Evolutionary conservation across 2,888 invertebrate species (phyloP), one percentile per base, ranked within the genome.

Genomic region (Xiphydria camelus): DNA sequence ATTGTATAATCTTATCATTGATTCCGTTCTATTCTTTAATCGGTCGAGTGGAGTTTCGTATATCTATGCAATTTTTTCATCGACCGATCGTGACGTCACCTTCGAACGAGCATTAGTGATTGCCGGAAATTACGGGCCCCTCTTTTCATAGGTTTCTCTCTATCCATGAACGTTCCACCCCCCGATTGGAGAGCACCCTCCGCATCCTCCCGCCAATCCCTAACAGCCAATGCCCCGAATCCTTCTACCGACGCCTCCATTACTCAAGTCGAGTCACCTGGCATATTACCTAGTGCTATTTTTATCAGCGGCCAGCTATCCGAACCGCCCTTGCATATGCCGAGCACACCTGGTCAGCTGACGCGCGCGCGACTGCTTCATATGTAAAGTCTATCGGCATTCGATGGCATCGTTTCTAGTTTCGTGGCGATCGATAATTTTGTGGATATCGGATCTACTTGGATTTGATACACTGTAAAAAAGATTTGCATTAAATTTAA

Each of bases 251-350:
- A 9, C 26, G 26, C 26, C 36, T 17, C 26, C 42, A 42, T 42
- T 26, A 29, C 42, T 42, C 42, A 42, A 42, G 36, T 42, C 38
- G 38, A 44, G 31, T 38, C 38, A 38, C 29, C 37, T 44, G 29
- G 21, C 15, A 44, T 37, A 29, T 38, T 31, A 26, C 6, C 31
- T 31, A 38, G 21, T 14, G 43, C 37, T 38, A 44, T 44, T 38
- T 42, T 44, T 44, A 22, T 12, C 12, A 17, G 3, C 21, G 14
- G 6, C 31, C 12, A 7, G 2, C 22, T 29, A n/a, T n/a, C n/a
- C n/a, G n/a, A n/a, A n/a, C n/a, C n/a, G n/a, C n/a, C n/a, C n/a
- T n/a, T n/a, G n/a, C n/a, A n/a, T n/a, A n/a, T n/a, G n/a, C n/a
- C n/a, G n/a, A n/a, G n/a, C n/a, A n/a, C n/a, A n/a, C n/a, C n/a